Evolutionary conservation across 2,888 invertebrate species (phyloP).

Genomic region (Reticulitermes lucifugus): DNA sequence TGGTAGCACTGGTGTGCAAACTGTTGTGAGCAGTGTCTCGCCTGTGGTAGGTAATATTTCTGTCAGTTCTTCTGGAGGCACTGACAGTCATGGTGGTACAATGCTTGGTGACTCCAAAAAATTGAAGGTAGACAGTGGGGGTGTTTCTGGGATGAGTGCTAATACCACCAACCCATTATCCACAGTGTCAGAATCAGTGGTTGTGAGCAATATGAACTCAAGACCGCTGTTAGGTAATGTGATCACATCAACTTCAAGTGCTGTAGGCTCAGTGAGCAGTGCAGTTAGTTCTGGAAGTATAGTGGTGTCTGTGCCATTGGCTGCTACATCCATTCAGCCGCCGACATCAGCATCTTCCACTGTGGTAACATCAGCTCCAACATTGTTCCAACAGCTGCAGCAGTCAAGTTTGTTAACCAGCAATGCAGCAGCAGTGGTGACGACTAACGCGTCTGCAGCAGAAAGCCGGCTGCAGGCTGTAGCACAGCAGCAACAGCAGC

Average conservation of each 20-base stretch:
- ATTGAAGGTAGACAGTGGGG: slow-evolving; percentile 36
- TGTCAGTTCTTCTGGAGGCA: not conserved
- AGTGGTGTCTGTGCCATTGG: slow-evolving; percentile 50
- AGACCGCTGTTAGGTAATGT: slow-evolving; percentile 36
- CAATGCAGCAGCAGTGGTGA: slow-evolving; percentile 25
- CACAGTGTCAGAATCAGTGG: slow-evolving; percentile 40
- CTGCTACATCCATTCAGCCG: slow-evolving; percentile 48
- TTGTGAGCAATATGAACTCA: slow-evolving; percentile 42
- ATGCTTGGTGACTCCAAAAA: slow-evolving; percentile 41
- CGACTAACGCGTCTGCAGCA: slow-evolving; percentile 28
- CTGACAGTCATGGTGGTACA: not conserved
- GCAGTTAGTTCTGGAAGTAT: slow-evolving; percentile 43
- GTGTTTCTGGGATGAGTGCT: not conserved
- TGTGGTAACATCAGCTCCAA: slow-evolving; percentile 58
- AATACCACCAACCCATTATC: not conserved
- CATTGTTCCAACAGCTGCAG: slow-evolving; percentile 62
- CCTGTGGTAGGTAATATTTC: slow-evolving; percentile 16
- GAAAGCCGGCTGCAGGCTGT: slow-evolving; percentile 23
- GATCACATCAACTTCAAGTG: slow-evolving; percentile 30
- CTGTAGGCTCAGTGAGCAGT: slow-evolving; percentile 6
- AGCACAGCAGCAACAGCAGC: not conserved
- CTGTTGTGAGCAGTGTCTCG: not conserved
- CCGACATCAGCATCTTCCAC: slow-evolving; percentile 35
- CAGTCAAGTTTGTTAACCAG: slow-evolving; percentile 53
- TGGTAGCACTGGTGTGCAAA: not conserved